Base-by-base conservation (phyloP, 2,888 invertebrate species). In the Spialia ferax region DNA sequence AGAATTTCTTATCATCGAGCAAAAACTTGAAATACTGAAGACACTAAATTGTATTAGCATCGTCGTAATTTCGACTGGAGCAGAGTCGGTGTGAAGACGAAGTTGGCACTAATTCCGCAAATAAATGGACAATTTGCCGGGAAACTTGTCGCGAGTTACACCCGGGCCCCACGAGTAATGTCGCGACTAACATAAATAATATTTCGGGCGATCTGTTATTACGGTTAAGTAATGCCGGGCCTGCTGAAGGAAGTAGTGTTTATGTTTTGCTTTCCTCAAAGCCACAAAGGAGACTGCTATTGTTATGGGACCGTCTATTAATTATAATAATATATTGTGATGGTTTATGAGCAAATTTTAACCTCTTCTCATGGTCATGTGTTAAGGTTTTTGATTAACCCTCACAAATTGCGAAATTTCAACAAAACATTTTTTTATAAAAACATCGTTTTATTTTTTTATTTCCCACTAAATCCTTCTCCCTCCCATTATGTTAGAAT, bases 41-140 rank as follows among this genome's bases (percentile, higher is more conserved):
- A 57, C 48, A 59, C 52, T 50, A 57, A 64, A 59, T 59, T 57
- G 56, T 54, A 64, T 64, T 50, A 57, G 64, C n/a, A 35, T 8
- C 60, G 26, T 45, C 57, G 57, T 64, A 64, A 64, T 57, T 64
- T 18, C 48, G 20, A 55, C 13, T 54, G 32, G 56, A 64, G 48
- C 35, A 22, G 48, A 56, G 56, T 57, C 64, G 57, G 54, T 26
- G 54, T 50, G 50, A 57, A 57, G 64, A 64, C 50, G 57, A 64
- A 64, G 64, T 64, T 64, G 64, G 64, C 64, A 50, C 64, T 64
- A 50, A 57, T 64, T 57, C 45, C 64, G 64, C 64, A 64, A 64
- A 64, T 64, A 64, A 64, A 64, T 64, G 57, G 64, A 64, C 64
- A 64, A 64, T 64, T 64, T 64, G 64, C 64, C 64, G 64, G 57